A percentile compares a stretch with the other conserved stretches of the same genome.
These are phyloP conservation scores for Philereme transversata DNA, from an alignment of 2,888 invertebrate genomes.

Conservation along the genomic window DNA sequence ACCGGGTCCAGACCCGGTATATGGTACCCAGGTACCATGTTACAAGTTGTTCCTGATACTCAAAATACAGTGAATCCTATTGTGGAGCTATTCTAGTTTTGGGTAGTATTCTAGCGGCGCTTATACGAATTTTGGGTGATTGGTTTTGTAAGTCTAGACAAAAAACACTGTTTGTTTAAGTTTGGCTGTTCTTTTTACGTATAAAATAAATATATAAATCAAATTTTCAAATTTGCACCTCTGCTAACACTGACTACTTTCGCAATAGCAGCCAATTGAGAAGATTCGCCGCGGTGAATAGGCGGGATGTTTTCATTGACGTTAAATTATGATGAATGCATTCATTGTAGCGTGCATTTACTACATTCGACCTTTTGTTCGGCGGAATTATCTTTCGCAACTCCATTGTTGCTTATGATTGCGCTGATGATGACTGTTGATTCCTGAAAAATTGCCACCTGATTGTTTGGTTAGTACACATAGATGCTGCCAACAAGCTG, in stretches of 20 bases:
- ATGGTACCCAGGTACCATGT: no score
- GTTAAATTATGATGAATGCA: slow-evolving; percentile 69
- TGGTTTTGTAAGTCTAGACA: no score
- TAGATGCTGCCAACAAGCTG: no score
- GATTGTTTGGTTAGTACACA: slow-evolving; percentile 30
- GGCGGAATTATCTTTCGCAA: slow-evolving; percentile 65
- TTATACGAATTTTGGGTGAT: no score
- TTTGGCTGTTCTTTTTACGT: no score
- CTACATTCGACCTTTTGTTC: slow-evolving; percentile 68
- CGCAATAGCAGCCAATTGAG: slow-evolving; percentile 56
- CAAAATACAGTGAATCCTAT: no score
- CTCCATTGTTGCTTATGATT: slow-evolving; percentile 51
- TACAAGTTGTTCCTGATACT: no score
- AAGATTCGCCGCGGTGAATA: slow-evolving; percentile 53
- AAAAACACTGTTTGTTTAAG: no score
- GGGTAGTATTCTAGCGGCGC: no score
- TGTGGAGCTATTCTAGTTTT: no score
- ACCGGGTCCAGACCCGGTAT: no score
- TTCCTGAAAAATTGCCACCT: slow-evolving; percentile 38
- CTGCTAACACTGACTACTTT: slow-evolving; percentile 35
- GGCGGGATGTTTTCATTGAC: slow-evolving; percentile 61
- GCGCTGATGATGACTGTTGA: slow-evolving; percentile 48
- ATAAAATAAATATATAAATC: not conserved
- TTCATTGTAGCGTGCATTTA: slow-evolving; percentile 61
- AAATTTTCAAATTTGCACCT: slow-evolving; percentile 13